Percentiles rank a stretch among this genome's conserved stretches.
Evolutionary conservation across 30 jellyfish, hydroid and myxozoan species (phyloP).

Genomic region (Clytia hemisphaerica): DNA sequence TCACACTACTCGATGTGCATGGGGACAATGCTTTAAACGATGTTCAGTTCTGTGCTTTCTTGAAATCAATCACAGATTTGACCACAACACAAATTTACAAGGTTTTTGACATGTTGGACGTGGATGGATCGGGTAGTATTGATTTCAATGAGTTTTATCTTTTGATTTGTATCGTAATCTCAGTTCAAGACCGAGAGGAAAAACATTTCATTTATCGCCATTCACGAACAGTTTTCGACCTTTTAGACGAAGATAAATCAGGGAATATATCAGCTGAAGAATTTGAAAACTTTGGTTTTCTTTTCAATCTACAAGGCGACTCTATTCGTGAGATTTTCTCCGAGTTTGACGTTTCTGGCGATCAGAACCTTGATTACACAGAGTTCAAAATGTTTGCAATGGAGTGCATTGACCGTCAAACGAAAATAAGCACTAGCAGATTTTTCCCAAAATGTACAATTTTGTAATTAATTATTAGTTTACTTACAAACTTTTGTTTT

Average conservation of each 20-base stretch:
- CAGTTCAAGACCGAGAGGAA: slow-evolving; percentile 81
- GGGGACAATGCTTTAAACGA: slow-evolving; percentile 63
- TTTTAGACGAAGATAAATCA: slow-evolving; percentile 68
- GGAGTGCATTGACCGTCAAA: slow-evolving; percentile 90
- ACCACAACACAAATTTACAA: slow-evolving; percentile 53
- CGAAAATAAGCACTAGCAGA: background rate
- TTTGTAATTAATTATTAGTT: background rate
- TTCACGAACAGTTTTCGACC: slow-evolving; percentile 81
- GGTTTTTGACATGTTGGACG: slow-evolving; percentile 84
- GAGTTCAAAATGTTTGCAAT: slow-evolving; percentile 93
- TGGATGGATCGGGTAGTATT: slow-evolving; percentile 73
- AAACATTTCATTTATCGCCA: slow-evolving; percentile 76
- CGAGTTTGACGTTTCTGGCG: slow-evolving; percentile 89
- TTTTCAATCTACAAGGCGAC: slow-evolving; percentile 63
- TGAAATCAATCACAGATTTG: slow-evolving; percentile 60
- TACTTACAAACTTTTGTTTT: slow-evolving; percentile 3
- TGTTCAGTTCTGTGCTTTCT: slow-evolving; percentile 59
- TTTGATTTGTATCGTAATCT: slow-evolving; percentile 59
- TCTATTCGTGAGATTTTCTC: slow-evolving; percentile 65
- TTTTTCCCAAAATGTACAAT: background rate
- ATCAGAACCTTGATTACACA: slow-evolving; percentile 67
- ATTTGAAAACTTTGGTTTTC: slow-evolving; percentile 72
- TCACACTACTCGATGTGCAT: slow-evolving; percentile 68
- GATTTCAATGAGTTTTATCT: slow-evolving; percentile 87
- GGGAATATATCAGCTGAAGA: slow-evolving; percentile 85